Base-by-base conservation (phyloP, 1,140 invertebrate species). In the Diploscapter pachys region DNA sequence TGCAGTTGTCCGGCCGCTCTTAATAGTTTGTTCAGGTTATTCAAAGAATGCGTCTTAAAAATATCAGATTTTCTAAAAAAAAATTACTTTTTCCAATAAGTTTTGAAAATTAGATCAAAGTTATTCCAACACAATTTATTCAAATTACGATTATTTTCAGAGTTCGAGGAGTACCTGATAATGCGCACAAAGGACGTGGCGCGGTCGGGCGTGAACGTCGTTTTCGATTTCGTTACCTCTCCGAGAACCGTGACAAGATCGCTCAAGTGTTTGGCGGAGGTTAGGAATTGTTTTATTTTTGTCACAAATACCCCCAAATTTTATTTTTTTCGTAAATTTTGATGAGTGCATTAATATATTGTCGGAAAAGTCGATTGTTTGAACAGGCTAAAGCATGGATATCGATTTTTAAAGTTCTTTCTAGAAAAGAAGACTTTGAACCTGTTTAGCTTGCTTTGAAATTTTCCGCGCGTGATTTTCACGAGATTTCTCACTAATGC, bases 111-210 rank as follows among this genome's bases (percentile, higher is more conserved):
- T 31, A 31, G 31, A 31, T 31, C 31, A 31, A 31, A 31, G 31
- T 31, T 31, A 31, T 31, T 31, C 31, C 31, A 31, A 31, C 31
- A 31, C 31, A 31, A 31, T 31, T 31, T 31, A 31, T 31, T 31
- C 31, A 31, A 31, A 68, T 50, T 53, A 54, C 5, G 11, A 6
- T 5, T 68, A 9, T 8, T 84, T 73, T 76, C 71, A 82, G 83
- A 85, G 57, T 85, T 85, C 63, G 83, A 85, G 62, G 83, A 85
- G 64, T 86, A 85, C 70, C 68, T 85, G 4, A 85, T 85, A 62
- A 85, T 85, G 83, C 71, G 83, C 5, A 85, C 83, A 8, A 85
- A 85, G 61, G 83, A 85, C 73, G 83, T 86, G 49, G 83, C 83
- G 8, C 76, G 82, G 6, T 82, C 78, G 8, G 82, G 82, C 11